A percentile compares a stretch with the other conserved stretches of the same genome.
Evolutionary conservation across 1,140 invertebrate species (phyloP).

Genomic region (Chymomyza costata): DNA sequence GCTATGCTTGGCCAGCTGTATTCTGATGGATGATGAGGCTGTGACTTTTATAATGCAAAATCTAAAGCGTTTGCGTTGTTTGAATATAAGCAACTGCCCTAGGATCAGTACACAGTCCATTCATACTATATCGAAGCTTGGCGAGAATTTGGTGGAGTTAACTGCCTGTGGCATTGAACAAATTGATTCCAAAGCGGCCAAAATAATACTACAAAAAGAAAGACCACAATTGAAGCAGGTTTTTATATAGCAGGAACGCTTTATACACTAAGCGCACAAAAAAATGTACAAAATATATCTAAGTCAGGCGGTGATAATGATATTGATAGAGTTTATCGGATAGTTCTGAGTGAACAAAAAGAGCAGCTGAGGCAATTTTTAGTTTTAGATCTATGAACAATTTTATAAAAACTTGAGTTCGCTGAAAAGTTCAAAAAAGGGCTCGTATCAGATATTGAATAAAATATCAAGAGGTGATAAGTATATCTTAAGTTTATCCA

Average conservation of each 20-base stretch:
- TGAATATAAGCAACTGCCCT: slow-evolving; percentile 56
- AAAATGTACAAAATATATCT: too few relatives aligned
- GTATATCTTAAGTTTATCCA: slow-evolving; percentile 26
- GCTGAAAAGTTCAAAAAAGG: slow-evolving; percentile 16
- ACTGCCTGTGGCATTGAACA: slow-evolving; percentile 57
- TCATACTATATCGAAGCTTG: slow-evolving; percentile 39
- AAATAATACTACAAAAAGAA: slow-evolving; percentile 26
- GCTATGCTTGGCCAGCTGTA: slow-evolving; percentile 49
- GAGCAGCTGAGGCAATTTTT: too few relatives aligned
- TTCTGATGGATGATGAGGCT: slow-evolving; percentile 43
- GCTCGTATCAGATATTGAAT: too few relatives aligned
- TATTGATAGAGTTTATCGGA: slow-evolving; percentile 36
- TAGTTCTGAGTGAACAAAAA: too few relatives aligned
- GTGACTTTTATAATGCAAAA: slow-evolving; percentile 26
- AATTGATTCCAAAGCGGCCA: slow-evolving; percentile 36
- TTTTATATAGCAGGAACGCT: slow-evolving; percentile 61
- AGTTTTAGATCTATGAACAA: slow-evolving; percentile 22
- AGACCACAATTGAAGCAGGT: slow-evolving; percentile 47
- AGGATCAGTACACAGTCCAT: slow-evolving; percentile 38
- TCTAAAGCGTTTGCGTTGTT: slow-evolving; percentile 40
- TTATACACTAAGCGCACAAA: slow-evolving; percentile 55
- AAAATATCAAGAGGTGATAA: slow-evolving; percentile 41
- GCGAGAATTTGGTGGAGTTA: slow-evolving; percentile 37
- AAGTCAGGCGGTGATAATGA: slow-evolving; percentile 31
- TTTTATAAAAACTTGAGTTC: slow-evolving; percentile 7